Base-by-base conservation (phyloP, 2,888 invertebrate species). In the Notodromas monacha region DNA sequence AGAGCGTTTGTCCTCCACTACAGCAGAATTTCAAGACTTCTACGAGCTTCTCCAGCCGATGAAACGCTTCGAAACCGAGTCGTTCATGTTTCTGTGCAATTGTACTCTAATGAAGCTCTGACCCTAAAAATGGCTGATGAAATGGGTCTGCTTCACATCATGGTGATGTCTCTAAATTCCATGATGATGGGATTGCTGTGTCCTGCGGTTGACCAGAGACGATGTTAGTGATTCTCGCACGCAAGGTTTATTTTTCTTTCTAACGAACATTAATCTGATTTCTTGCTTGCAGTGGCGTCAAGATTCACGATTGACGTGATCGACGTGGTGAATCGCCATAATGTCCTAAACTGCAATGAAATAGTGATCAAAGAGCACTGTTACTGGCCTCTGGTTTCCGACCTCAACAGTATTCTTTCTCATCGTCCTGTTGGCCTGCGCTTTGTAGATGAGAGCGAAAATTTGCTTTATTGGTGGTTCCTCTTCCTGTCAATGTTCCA, bases 131-230 rank as follows among this genome's bases (percentile, higher is more conserved):
- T 89, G 70, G 76, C 77, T 4, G 68, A 77, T 42, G 69, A 81
- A 41, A 58, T 77, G 32, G 70, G 74, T 41, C 56, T 92, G 14
- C 57, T 92, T 5, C 76, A 81, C 48, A 76, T 84, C 21, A 79
- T 89, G 73, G 76, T 77, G 30, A 63, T 73, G 34, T 73, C 73
- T 43, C 57, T 84, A 31, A 68, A 69, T 41, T 65, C 73, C 39
- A 86, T 89, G 84, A 77, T 86, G 70, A 66, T 66, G 38, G 68
- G n/a, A n/a, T n/a, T n/a, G n/a, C n/a, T n/a, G n/a, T n/a, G n/a
- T n/a, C n/a, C n/a, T n/a, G n/a, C n/a, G n/a, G n/a, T n/a, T 21
- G 8, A n/a, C 21, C 8, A 21, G 8, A 21, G 21, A 8, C 8
- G 21, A 21, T 10, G n/a, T n/a, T n/a, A 10, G 21, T 21, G n/a